Conservation (phyloP, 2,888 invertebrate genomes). For the Idaea aversata region DNA sequence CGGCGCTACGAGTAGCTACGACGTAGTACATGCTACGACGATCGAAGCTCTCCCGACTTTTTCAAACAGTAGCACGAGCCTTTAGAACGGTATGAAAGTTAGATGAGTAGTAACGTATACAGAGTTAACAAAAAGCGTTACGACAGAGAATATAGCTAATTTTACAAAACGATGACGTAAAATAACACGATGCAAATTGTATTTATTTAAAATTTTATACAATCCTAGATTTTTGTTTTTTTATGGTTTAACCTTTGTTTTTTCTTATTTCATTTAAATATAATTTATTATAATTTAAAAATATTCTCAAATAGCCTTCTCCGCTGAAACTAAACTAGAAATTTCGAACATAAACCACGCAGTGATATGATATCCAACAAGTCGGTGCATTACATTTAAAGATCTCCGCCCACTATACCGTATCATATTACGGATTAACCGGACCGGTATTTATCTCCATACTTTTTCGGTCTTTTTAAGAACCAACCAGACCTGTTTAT, state of each 20-base stretch:
- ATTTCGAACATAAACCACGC: not conserved
- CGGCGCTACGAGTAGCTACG: not conserved
- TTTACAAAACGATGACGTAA: too few species aligned
- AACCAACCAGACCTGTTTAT: too few species aligned
- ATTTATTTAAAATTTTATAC: too few species aligned
- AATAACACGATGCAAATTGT: too few species aligned
- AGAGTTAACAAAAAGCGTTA: too few species aligned
- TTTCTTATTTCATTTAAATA: not conserved
- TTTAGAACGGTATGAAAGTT: too few species aligned
- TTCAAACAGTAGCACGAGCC: too few species aligned
- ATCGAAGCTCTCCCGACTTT: not conserved
- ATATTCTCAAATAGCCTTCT: not conserved
- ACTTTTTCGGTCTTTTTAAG: too few species aligned
- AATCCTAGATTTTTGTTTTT: too few species aligned
- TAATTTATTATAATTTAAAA: not conserved
- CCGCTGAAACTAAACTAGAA: not conserved
- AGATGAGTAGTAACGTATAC: too few species aligned
- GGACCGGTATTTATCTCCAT: not conserved
- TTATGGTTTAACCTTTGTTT: not conserved
- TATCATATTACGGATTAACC: not conserved
- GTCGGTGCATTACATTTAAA: not conserved
- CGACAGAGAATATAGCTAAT: too few species aligned
- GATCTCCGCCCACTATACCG: not conserved
- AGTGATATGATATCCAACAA: not conserved
- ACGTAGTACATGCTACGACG: not conserved